Evolutionary conservation across 2,113 vertebrate species (phyloP).

Genomic region (Hyperopisus bebe): DNA sequence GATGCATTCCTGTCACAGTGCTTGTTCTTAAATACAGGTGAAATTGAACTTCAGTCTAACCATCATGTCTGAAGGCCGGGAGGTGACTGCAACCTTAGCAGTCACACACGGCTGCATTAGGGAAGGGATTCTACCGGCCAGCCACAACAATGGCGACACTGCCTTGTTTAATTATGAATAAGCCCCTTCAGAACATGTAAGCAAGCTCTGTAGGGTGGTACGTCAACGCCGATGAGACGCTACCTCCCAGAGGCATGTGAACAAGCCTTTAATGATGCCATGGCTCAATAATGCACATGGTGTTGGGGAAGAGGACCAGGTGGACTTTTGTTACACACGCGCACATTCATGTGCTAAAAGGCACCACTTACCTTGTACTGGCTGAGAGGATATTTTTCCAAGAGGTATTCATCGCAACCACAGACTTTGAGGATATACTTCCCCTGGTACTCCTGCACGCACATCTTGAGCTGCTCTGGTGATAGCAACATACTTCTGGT

Average conservation of each 20-base stretch:
- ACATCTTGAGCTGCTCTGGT: conserved; percentile 91
- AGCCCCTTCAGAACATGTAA: neutral
- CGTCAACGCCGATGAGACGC: neutral
- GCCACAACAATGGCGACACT: neutral
- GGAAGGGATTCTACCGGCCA: neutral
- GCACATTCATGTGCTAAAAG: neutral
- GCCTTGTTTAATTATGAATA: neutral
- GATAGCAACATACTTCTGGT: conserved; percentile 94
- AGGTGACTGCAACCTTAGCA: neutral
- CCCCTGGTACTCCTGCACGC: conserved; percentile 96
- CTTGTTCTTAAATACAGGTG: neutral
- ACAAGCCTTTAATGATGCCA: neutral
- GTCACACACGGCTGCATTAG: neutral
- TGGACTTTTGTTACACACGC: neutral
- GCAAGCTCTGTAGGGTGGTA: neutral
- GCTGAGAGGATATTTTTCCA: conserved; percentile 94
- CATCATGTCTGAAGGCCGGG: neutral
- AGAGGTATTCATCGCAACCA: conserved; percentile 94
- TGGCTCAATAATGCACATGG: neutral
- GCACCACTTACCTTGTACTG: conserved; percentile 82
- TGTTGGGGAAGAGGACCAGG: neutral
- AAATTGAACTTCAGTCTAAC: neutral
- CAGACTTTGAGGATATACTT: conserved; percentile 98
- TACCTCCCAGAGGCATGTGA: neutral
- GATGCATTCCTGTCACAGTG: neutral